A percentile compares a stretch with the other conserved stretches of the same genome.
These are phyloP conservation scores for Glyptemys insculpta DNA, from an alignment of 2,797 vertebrate species.

Conservation along the genomic window DNA sequence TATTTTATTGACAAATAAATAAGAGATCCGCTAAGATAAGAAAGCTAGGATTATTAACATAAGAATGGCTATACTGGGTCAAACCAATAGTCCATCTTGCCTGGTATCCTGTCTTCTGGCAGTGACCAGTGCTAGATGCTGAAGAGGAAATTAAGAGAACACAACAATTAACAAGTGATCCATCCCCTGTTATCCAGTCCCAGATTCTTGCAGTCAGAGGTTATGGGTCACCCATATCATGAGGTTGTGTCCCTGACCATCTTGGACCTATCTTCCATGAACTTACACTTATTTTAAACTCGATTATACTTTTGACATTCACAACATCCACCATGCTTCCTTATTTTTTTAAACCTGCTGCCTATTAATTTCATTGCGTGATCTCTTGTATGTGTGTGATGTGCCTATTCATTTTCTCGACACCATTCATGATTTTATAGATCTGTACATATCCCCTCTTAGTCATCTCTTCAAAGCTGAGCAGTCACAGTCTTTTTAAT, in stretches of 20 bases:
- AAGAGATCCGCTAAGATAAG: too few relatives aligned
- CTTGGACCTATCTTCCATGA: not conserved
- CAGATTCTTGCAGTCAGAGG: too few relatives aligned
- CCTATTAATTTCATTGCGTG: not conserved
- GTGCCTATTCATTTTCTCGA: not conserved
- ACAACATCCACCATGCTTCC: not conserved
- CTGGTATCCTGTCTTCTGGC: not conserved
- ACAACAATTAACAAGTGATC: too few relatives aligned
- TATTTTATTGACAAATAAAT: not conserved
- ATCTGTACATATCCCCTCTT: not conserved
- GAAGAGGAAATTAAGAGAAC: not conserved
- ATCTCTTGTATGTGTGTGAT: not conserved
- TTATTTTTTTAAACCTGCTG: not conserved
- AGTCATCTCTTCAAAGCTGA: too few relatives aligned
- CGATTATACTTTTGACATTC: not conserved
- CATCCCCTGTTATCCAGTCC: too few relatives aligned
- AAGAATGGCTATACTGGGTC: not conserved
- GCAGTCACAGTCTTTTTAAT: too few relatives aligned
- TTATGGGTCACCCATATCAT: not conserved
- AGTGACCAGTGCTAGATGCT: not conserved
- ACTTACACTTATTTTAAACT: not conserved
- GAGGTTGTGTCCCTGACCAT: not conserved
- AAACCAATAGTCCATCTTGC: not conserved
- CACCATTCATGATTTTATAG: not conserved
- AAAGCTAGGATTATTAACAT: not conserved